These are phyloP conservation scores for Myotis davidii DNA, from an alignment of 2,113 vertebrate genomes.

Conservation along the genomic window DNA sequence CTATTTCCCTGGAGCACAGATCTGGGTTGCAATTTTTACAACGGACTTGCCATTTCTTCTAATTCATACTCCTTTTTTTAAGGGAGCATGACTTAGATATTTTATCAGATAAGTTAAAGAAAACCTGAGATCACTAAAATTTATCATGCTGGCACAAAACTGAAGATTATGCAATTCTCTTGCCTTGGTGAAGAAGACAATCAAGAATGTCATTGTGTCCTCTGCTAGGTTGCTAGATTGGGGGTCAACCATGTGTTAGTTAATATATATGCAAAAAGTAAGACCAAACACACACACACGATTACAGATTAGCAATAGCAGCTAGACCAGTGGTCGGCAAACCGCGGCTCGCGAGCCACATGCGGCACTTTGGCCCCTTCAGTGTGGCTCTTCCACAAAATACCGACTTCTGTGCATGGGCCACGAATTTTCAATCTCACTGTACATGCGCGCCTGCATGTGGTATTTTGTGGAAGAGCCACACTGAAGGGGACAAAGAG, in stretches of 20 bases:
- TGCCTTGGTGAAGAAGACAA: neutral
- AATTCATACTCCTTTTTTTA: neutral
- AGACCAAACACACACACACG: neutral
- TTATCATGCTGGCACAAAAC: neutral
- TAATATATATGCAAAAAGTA: neutral
- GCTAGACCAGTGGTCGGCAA: too few relatives aligned
- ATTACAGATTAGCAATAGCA: neutral
- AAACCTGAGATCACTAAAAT: neutral
- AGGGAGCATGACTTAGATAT: neutral
- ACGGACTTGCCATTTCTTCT: neutral
- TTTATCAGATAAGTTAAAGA: neutral
- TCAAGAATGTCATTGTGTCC: neutral
- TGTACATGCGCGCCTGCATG: too few relatives aligned
- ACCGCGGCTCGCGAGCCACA: too few relatives aligned
- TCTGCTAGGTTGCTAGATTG: neutral
- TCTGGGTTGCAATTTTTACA: conserved; percentile 1
- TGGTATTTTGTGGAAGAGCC: too few relatives aligned
- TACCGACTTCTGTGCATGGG: too few relatives aligned
- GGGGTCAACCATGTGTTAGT: neutral
- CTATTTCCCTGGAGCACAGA: neutral
- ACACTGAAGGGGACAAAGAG: too few relatives aligned
- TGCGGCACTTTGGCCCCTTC: too few relatives aligned
- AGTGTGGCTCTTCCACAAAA: too few relatives aligned
- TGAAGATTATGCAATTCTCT: neutral
- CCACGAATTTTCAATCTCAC: too few relatives aligned